Conservation (phyloP, 30 jellyfish, hydroid and myxozoan species). For the Cassiopea andromeda region DNA sequence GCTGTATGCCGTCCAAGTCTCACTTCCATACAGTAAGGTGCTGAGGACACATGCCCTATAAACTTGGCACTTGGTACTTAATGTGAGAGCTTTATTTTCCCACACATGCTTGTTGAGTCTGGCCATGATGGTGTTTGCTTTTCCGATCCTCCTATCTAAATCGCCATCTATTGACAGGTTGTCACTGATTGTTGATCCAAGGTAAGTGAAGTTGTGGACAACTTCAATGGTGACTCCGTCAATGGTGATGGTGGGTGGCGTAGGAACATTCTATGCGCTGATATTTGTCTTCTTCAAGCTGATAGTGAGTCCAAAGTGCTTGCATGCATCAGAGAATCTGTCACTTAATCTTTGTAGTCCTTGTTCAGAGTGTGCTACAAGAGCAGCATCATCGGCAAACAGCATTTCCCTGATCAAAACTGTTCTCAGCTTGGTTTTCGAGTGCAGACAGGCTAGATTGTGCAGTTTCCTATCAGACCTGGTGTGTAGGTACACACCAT, state of each 20-base stretch:
- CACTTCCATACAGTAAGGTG: conserved; percentile 5
- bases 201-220: conserved; percentile 12
- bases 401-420: not conserved
- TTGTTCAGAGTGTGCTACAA: conserved; percentile 10
- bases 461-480: too few relatives aligned
- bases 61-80: not conserved
- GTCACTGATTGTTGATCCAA: conserved; percentile 5
- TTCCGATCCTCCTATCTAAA: not conserved
- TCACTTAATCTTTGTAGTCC: conserved; percentile 3
- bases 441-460: too few relatives aligned
- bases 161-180: conserved; percentile 6
- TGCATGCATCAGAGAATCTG: conserved; percentile 14
- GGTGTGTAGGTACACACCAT: conserved; percentile 29
- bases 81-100: not conserved
- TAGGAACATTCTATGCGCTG: conserved; percentile 4
- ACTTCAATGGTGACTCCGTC: not conserved
- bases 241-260: not conserved
- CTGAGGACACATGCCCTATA: not conserved
- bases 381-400: conserved; percentile 59
- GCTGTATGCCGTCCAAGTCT: conserved; percentile 16
- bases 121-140: conserved; percentile 8
- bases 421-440: too few relatives aligned
- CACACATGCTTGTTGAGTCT: not conserved
- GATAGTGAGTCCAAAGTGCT: conserved; percentile 21
- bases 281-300: conserved; percentile 32